Evolutionary conservation across 2,888 invertebrate species (phyloP).

Genomic region (Bugula neritina): DNA sequence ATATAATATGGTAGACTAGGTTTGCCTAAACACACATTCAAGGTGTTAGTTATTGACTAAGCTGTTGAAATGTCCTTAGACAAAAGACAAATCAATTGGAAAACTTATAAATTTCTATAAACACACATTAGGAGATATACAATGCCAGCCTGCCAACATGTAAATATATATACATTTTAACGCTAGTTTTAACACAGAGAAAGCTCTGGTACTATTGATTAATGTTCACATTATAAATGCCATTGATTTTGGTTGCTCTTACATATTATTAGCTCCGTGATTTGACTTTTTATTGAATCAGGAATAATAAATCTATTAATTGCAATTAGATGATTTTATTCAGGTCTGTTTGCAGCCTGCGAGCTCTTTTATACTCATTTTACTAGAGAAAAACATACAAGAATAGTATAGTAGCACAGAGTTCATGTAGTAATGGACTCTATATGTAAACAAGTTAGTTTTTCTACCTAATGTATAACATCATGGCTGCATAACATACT

Average conservation of each 20-base stretch:
- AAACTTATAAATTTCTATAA: neutral
- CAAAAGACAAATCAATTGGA: conserved; percentile 20
- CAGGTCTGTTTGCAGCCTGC: neutral
- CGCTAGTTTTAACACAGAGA: conserved; percentile 2
- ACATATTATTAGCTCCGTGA: too few species aligned
- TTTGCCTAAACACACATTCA: neutral
- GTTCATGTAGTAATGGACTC: too few species aligned
- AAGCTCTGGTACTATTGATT: conserved; percentile 4
- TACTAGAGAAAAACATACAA: too few species aligned
- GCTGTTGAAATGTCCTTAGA: conserved; percentile 4
- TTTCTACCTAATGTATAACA: too few species aligned
- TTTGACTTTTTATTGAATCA: neutral
- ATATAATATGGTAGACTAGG: neutral
- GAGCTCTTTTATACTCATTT: too few species aligned
- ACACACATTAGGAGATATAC: neutral
- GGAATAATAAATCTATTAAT: neutral
- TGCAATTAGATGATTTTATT: neutral
- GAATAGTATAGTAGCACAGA: too few species aligned
- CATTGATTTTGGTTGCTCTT: conserved; percentile 18
- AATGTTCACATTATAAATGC: conserved; percentile 8
- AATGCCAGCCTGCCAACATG: neutral
- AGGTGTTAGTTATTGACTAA: conserved; percentile 7
- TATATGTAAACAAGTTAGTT: too few species aligned
- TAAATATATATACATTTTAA: neutral
- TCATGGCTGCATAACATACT: too few species aligned